Conservation (phyloP, 2,113 vertebrate species). For the Microtus oregoni region DNA sequence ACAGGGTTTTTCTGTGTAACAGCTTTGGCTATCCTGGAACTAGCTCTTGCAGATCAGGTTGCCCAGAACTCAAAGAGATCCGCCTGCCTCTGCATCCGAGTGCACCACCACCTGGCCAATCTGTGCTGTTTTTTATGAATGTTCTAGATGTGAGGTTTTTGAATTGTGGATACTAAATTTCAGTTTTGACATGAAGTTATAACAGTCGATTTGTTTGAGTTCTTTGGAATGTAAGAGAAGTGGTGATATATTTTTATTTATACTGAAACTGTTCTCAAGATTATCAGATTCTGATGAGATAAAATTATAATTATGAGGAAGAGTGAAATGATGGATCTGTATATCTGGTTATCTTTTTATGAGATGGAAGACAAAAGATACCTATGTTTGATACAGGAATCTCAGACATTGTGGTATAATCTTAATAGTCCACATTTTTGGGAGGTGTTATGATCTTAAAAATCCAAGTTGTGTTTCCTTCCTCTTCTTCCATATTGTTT, state of each 20-base stretch:
- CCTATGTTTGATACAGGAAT: slow-evolving; percentile 23
- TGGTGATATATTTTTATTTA: slow-evolving; percentile 51
- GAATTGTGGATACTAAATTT: not conserved
- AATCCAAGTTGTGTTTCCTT: not conserved
- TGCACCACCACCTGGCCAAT: not conserved
- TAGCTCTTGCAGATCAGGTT: too few relatives aligned
- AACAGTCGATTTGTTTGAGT: not conserved
- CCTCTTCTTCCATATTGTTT: not conserved
- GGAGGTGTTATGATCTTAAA: not conserved
- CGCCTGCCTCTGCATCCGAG: too few relatives aligned
- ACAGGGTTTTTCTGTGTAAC: too few relatives aligned
- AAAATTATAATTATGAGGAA: not conserved
- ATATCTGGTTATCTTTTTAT: slow-evolving; percentile 28
- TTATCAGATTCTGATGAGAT: slow-evolving; percentile 46
- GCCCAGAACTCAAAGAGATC: too few relatives aligned
- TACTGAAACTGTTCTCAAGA: slow-evolving; percentile 43
- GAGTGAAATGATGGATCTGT: slow-evolving; percentile 25
- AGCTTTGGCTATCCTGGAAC: too few relatives aligned
- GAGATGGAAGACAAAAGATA: not conserved
- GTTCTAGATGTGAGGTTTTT: not conserved
- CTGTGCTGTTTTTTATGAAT: not conserved
- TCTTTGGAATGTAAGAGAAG: slow-evolving; percentile 40
- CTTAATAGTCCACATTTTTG: not conserved
- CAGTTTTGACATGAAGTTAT: not conserved
- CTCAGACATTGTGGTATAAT: not conserved